Evolutionary conservation across 2,888 invertebrate genomes (phyloP).

Genomic region (Lasioglossum pauxillum): DNA sequence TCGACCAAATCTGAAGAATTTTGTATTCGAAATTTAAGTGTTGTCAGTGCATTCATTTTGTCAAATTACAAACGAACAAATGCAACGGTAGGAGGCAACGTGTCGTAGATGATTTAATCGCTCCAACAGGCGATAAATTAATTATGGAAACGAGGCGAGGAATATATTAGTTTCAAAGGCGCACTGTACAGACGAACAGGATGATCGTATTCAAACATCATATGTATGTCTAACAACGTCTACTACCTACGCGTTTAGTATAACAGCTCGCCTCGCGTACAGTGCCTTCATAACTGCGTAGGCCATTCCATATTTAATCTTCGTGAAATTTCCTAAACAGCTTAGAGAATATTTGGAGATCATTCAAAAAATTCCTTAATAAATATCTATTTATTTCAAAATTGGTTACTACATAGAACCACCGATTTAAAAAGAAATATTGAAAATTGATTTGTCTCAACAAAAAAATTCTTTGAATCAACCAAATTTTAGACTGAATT

Average conservation of each 20-base stretch:
- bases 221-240: neutral
- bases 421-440: neutral
- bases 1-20: neutral
- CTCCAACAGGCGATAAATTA: conserved; percentile 46
- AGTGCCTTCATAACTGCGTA: neutral
- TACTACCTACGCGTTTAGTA: neutral
- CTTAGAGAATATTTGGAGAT: neutral
- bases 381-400: neutral
- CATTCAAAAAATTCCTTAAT: neutral
- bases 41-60: neutral
- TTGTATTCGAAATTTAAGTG: neutral
- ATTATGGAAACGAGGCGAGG: conserved; percentile 60
- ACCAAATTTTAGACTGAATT: too few species aligned
- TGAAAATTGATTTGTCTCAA: neutral
- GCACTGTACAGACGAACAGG: neutral
- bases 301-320: neutral
- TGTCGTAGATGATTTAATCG: conserved; percentile 55
- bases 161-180: conserved; percentile 13
- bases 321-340: neutral
- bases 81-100: conserved; percentile 15
- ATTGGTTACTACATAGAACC: neutral
- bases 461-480: neutral
- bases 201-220: neutral
- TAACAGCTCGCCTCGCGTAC: neutral
- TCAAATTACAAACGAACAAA: neutral